Base-by-base conservation (phyloP, 2,113 vertebrate species). In the Pagrus major region DNA sequence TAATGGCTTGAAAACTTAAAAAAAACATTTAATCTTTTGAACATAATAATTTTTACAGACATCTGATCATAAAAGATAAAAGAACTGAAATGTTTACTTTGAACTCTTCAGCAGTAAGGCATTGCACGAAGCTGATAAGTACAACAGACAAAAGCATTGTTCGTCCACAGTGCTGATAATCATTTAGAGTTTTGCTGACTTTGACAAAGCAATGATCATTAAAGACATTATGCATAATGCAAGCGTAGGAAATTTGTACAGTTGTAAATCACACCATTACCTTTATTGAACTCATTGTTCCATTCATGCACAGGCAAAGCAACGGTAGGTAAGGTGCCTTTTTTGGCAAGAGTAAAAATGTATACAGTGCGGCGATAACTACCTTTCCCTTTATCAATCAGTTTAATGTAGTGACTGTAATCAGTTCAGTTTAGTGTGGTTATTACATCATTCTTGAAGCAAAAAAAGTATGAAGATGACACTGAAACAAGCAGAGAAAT, bases 1-100 rank as follows among this genome's bases (percentile, higher is more conserved):
- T 91, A 92, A 78, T 91, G 64, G 15, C n/a, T 33, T 81, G n/a
- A 83, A 74, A 89, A 77, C 41, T 21, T 49, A 20, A 81, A 81
- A 73, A 76, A 54, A 23, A 60, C 9, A 72, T 31, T 35, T 9
- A 2, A 74, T 70, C 6, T 73, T 73, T 68, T 68, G 1, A 86
- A 69, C 84, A 68, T 60, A 46, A 68, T 39, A 21, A 64, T 60
- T 73, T n/a, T 71, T 63, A 76, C 69, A 85, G 59, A 70, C 39
- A 68, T 25, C 4, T 58, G 39, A 73, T 71, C 27, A 71, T 44
- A 66, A 78, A 27, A 41, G 33, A 69, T 42, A 78, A 69, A 67
- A 54, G 12, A 70, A 70, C 15, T 33, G 14, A 52, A 44, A 75
- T 29, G 23, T 31, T 52, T 44, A 39, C 67, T 59, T 29, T 65